Percentiles rank a stretch among this genome's conserved stretches.
Evolutionary conservation across 2,888 invertebrate genomes (phyloP).

Genomic region (Acleris literana): DNA sequence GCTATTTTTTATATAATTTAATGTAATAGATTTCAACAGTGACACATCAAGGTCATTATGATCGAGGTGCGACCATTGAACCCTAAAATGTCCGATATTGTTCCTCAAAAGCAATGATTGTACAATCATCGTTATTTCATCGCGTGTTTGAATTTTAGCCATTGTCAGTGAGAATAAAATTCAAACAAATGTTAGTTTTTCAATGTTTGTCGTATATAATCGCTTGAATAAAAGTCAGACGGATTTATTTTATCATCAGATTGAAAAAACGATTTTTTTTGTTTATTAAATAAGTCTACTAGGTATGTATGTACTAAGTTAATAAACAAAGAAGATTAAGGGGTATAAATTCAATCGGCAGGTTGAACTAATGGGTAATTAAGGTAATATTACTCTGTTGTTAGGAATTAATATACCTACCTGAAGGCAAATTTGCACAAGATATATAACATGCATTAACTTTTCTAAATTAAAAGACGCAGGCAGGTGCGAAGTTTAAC

Average conservation of each 20-base stretch:
- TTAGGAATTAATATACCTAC: constrained; percentile 28
- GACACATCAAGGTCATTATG: constrained; percentile 18
- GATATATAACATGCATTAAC: constrained; percentile 30
- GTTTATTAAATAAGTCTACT: not conserved
- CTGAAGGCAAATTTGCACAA: constrained; percentile 22
- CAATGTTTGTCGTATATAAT: constrained; percentile 3
- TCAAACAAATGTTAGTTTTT: constrained; percentile 12
- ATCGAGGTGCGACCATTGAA: constrained; percentile 11
- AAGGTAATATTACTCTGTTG: constrained; percentile 32
- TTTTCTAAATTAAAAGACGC: constrained; percentile 21
- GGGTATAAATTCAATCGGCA: constrained; percentile 29
- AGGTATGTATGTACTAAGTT: constrained; percentile 3
- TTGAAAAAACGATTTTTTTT: not conserved
- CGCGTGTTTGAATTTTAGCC: constrained; percentile 15
- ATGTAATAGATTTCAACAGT: not conserved
- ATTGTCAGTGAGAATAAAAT: constrained; percentile 21
- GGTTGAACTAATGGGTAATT: constrained; percentile 33
- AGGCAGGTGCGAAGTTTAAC: constrained; percentile 23
- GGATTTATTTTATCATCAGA: no score
- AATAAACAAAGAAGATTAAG: constrained; percentile 27
- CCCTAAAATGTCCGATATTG: constrained; percentile 26
- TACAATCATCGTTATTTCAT: constrained; percentile 32
- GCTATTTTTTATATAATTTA: not conserved
- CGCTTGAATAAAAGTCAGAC: not conserved
- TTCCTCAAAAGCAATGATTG: constrained; percentile 31